phyloP scores from a whole-genome alignment of 2,888 invertebrate genomes.

The Synanthedon myopaeformis region DNA sequence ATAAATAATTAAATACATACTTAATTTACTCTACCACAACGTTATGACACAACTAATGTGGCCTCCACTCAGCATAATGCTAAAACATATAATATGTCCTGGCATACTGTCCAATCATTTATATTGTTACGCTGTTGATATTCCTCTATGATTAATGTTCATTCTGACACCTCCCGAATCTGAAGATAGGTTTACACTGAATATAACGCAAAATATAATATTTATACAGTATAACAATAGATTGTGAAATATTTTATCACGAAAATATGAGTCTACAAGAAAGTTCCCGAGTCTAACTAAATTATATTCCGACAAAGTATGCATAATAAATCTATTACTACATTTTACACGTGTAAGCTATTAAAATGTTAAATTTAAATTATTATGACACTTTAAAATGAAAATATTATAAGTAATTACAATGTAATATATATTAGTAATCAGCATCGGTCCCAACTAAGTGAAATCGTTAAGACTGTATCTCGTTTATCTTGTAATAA shows the following conservation, averaged over 20 bases:
- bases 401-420: background rate
- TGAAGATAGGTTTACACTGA: constrained; percentile 15
- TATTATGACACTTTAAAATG: background rate
- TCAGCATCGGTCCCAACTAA: background rate
- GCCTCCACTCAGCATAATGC: too few species aligned
- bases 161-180: constrained; percentile 17
- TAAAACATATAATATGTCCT: background rate
- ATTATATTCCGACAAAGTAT: too few species aligned
- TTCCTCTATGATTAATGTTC: constrained; percentile 19
- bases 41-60: too few species aligned
- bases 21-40: too few species aligned
- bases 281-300: too few species aligned
- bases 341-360: background rate
- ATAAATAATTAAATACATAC: too few species aligned
- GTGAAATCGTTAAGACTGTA: background rate
- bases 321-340: too few species aligned
- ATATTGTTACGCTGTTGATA: background rate
- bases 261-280: too few species aligned
- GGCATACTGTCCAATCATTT: background rate
- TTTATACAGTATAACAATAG: too few species aligned
- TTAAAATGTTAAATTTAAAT: background rate
- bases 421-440: background rate
- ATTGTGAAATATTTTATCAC: too few species aligned
- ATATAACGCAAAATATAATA: constrained; percentile 3
- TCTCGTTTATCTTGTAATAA: background rate